phyloP scores from a whole-genome alignment of 2,113 vertebrate genomes.

The Sorex fumeus region DNA sequence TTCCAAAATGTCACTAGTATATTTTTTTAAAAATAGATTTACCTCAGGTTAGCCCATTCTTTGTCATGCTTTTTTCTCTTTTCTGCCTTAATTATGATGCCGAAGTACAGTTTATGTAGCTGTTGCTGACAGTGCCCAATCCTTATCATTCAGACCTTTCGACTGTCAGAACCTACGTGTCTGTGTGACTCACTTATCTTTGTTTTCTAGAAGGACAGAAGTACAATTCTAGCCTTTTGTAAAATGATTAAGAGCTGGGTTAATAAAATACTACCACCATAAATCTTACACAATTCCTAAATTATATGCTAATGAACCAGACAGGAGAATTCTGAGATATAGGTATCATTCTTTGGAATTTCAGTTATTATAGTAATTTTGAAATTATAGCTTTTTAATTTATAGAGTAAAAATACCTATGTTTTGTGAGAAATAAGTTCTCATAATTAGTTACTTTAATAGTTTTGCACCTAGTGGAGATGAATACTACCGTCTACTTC shows the following conservation, averaged over 20 bases:
- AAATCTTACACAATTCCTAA: neutral
- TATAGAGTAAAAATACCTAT: neutral
- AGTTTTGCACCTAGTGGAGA: neutral
- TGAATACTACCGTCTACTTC: neutral
- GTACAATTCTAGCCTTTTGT: neutral
- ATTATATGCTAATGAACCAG: neutral
- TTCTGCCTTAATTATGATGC: neutral
- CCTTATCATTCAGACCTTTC: neutral
- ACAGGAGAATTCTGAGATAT: neutral
- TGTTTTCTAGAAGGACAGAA: neutral
- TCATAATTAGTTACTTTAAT: neutral
- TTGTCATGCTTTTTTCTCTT: neutral
- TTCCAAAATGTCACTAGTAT: constrained; percentile 15
- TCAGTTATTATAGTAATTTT: neutral
- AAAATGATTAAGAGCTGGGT: neutral
- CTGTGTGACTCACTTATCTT: neutral
- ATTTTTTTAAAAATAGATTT: constrained; percentile 26
- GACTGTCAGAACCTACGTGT: neutral
- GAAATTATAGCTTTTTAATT: neutral
- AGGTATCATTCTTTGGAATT: neutral
- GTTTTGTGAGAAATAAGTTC: neutral
- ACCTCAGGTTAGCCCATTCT: neutral
- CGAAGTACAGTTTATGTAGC: neutral
- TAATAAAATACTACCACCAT: neutral
- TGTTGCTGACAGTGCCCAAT: fast-evolving